Evolutionary conservation across 2,113 vertebrate genomes (phyloP).

Genomic region (Xenopus laevis): DNA sequence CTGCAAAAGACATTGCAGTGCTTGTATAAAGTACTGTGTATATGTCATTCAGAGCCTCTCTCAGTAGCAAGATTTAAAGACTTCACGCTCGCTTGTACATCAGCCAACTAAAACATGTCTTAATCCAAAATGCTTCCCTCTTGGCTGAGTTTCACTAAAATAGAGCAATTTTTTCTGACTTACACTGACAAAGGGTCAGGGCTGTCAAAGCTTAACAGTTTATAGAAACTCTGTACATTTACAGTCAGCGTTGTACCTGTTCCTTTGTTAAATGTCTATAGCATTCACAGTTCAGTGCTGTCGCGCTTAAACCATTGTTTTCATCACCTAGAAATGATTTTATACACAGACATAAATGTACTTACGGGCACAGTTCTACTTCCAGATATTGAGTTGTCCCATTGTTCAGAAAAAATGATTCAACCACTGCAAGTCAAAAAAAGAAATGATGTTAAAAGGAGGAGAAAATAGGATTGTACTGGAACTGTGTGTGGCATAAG

Average conservation of each 20-base stretch:
- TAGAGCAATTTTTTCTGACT: constrained; percentile 42
- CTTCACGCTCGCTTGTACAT: constrained; percentile 45
- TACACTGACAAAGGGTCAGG: constrained; percentile 46
- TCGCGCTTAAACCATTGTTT: constrained; percentile 34
- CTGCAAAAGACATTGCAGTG: constrained; percentile 31
- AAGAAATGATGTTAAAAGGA: not conserved
- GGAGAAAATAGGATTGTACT: constrained; percentile 15
- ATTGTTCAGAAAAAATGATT: constrained; percentile 50
- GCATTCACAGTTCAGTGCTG: constrained; percentile 44
- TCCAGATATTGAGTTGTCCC: constrained; percentile 37
- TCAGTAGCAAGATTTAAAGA: constrained; percentile 45
- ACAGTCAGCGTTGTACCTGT: constrained; percentile 44
- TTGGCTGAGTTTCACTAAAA: constrained; percentile 45
- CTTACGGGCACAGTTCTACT: constrained; percentile 47
- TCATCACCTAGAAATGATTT: constrained; percentile 41
- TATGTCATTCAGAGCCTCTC: constrained; percentile 42
- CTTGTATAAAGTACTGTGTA: constrained; percentile 38
- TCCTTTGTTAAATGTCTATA: constrained; percentile 43
- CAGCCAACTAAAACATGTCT: constrained; percentile 46
- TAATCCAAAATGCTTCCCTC: constrained; percentile 45
- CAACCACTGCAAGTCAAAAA: constrained; percentile 40
- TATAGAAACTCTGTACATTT: constrained; percentile 44
- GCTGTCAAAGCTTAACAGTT: constrained; percentile 45
- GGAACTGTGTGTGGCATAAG: constrained; percentile 18
- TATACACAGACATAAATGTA: constrained; percentile 41